Conservation (phyloP, 2,888 invertebrate species). For the Harpalus rubripes region DNA sequence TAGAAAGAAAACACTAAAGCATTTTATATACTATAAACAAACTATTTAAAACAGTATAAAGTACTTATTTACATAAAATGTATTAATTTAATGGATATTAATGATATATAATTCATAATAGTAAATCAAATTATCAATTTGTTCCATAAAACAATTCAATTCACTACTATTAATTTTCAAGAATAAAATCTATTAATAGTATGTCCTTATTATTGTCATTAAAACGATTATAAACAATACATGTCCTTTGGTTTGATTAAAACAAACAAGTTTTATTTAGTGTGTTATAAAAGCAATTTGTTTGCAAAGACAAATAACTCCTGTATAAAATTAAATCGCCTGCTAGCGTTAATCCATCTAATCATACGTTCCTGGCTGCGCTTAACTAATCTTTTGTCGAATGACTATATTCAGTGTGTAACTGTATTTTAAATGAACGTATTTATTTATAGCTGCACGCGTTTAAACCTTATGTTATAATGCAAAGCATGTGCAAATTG, state of each 20-base stretch:
- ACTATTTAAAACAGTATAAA: too few species aligned
- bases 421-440: conserved; percentile 54
- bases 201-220: not conserved
- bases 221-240: too few species aligned
- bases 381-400: conserved; percentile 44
- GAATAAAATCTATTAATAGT: not conserved
- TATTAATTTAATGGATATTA: too few species aligned
- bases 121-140: not conserved
- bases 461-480: conserved; percentile 33
- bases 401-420: conserved; percentile 51
- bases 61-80: not conserved
- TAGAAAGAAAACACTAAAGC: too few species aligned
- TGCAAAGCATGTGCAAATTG: conserved; percentile 58
- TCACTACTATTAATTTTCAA: not conserved
- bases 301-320: conserved; percentile 24
- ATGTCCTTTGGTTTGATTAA: not conserved
- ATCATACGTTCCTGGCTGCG: conserved; percentile 9
- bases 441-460: conserved; percentile 56
- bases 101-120: not conserved
- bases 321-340: not conserved
- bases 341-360: conserved; percentile 37
- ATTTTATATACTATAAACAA: too few species aligned
- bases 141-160: not conserved
- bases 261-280: not conserved
- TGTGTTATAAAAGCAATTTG: not conserved